Evolutionary conservation across 2,797 vertebrate genomes (phyloP).

Genomic region (Morus bassanus): DNA sequence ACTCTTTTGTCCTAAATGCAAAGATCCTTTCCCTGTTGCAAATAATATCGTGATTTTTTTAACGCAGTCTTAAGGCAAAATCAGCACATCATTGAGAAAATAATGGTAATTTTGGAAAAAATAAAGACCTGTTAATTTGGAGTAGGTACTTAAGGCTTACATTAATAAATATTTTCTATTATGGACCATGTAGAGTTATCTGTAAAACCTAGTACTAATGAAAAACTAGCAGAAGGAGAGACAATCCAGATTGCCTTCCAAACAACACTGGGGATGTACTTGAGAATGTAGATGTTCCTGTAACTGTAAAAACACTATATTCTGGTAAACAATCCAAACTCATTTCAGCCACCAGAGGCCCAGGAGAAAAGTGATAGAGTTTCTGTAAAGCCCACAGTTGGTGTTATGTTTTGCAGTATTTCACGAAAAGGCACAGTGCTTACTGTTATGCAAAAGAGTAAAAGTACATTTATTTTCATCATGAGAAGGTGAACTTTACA

Average conservation of each 20-base stretch:
- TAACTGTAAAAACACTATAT: not conserved
- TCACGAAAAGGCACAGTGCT: not conserved
- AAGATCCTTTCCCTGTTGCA: not conserved
- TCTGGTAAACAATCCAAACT: constrained; percentile 22
- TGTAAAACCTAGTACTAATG: not conserved
- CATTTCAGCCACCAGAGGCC: not conserved
- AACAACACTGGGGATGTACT: not conserved
- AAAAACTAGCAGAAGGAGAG: not conserved
- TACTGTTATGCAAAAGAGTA: constrained; percentile 4
- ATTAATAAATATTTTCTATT: not conserved
- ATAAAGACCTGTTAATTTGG: not conserved
- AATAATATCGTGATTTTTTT: not conserved
- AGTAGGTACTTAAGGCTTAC: not conserved
- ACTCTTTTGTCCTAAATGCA: not conserved
- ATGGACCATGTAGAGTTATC: not conserved
- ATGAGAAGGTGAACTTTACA: not conserved
- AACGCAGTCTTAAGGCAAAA: not conserved
- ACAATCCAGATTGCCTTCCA: not conserved
- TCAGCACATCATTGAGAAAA: not conserved
- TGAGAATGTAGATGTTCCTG: not conserved
- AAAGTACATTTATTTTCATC: not conserved
- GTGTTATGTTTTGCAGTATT: not conserved
- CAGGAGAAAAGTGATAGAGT: not conserved
- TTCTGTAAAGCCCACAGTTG: not conserved
- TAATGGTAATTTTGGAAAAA: not conserved